Conservation (phyloP, 2,113 vertebrate genomes). For the Actinemys pallida region DNA sequence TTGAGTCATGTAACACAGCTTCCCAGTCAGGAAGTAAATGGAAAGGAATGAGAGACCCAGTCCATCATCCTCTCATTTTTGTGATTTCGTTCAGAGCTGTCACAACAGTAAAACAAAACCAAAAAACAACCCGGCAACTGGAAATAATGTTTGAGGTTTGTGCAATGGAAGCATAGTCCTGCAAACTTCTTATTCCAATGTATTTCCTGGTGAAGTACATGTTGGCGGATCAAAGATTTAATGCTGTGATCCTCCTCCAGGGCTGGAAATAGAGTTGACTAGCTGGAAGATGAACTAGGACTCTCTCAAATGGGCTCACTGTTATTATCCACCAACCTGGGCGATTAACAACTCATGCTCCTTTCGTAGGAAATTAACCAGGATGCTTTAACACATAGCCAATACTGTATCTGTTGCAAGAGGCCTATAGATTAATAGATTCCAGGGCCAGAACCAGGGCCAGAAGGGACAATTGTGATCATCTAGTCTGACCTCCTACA, state of each 20-base stretch:
- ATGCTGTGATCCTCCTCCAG: neutral
- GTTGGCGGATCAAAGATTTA: neutral
- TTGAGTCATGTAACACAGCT: neutral
- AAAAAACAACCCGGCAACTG: neutral
- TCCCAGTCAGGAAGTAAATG: neutral
- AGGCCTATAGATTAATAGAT: neutral
- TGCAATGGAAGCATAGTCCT: neutral
- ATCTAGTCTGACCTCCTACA: neutral
- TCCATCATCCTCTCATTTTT: rapidly evolving
- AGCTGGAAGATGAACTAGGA: neutral
- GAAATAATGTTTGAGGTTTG: neutral
- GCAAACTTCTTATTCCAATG: neutral
- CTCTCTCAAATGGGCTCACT: neutral
- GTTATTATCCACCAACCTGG: neutral
- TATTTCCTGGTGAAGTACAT: neutral
- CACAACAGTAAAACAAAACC: neutral
- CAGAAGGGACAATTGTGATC: neutral
- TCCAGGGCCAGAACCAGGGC: neutral
- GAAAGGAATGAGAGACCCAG: neutral
- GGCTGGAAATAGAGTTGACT: neutral
- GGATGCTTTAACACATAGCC: neutral
- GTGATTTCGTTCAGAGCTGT: neutral
- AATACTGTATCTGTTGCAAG: neutral
- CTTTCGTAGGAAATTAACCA: neutral
- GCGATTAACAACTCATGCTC: neutral